phyloP scores from a whole-genome alignment of 2,888 invertebrate species.

The Vesta saturnalis region DNA sequence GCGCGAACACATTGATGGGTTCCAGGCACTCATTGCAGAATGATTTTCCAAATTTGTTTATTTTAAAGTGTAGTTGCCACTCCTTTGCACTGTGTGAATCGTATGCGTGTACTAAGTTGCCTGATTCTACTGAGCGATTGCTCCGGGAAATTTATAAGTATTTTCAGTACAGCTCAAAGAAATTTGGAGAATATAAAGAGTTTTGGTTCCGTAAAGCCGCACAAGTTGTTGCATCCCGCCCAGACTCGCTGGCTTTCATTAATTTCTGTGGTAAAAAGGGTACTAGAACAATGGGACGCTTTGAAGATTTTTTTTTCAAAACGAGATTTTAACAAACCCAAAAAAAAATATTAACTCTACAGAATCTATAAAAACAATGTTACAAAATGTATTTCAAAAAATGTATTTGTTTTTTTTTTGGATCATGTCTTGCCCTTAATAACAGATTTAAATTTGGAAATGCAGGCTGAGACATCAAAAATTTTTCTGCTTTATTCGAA shows the following conservation, averaged over 20 bases:
- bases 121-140: background rate
- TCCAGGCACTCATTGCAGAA: no score
- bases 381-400: background rate
- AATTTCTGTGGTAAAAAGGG: background rate
- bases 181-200: background rate
- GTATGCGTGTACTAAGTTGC: background rate
- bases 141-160: background rate
- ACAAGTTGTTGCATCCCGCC: background rate
- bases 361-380: no score
- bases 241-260: background rate
- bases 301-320: background rate
- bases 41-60: no score
- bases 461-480: no score
- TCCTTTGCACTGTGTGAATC: background rate
- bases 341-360: no score
- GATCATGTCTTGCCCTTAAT: no score
- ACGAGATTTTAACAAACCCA: no score
- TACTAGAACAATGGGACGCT: background rate
- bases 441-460: no score
- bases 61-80: no score
- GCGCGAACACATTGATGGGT: no score
- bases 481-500: no score
- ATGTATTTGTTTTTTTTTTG: background rate
- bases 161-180: background rate
- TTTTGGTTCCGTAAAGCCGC: background rate